Evolutionary conservation across 2,888 invertebrate species (phyloP).

Genomic region (Acrobasis repandana): DNA sequence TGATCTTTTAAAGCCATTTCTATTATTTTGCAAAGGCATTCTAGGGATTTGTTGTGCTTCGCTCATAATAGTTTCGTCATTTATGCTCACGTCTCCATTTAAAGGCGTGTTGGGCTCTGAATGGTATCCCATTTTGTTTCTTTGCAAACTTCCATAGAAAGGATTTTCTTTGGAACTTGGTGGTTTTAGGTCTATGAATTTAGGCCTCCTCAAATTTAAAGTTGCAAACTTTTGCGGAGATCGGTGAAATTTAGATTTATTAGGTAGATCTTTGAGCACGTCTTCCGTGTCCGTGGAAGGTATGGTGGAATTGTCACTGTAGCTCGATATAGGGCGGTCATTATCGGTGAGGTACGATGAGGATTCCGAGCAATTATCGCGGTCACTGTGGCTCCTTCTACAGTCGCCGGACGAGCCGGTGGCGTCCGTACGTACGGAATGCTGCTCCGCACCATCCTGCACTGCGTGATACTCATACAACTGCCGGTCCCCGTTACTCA

Average conservation of each 20-base stretch:
- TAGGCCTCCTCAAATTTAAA: constrained; percentile 72
- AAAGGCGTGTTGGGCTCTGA: constrained; percentile 79
- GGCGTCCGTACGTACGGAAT: constrained; percentile 73
- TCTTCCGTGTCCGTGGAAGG: constrained; percentile 79
- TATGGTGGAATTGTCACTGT: constrained; percentile 78
- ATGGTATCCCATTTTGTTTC: constrained; percentile 74
- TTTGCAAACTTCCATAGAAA: constrained; percentile 68
- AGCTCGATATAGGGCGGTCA: constrained; percentile 77
- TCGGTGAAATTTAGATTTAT: constrained; percentile 73
- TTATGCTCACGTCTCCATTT: constrained; percentile 57
- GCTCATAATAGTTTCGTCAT: constrained; percentile 62
- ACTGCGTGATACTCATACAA: constrained; percentile 64
- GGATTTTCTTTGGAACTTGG: constrained; percentile 57
- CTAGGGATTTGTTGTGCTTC: constrained; percentile 74
- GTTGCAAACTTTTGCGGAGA: constrained; percentile 80
- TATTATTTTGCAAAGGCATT: constrained; percentile 72
- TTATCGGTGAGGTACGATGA: constrained; percentile 78
- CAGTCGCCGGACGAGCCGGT: constrained; percentile 70
- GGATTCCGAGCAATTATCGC: constrained; percentile 79
- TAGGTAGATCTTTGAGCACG: constrained; percentile 75
- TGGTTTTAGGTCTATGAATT: constrained; percentile 72
- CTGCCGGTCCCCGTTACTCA: constrained; percentile 70
- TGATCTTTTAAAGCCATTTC: constrained; percentile 74
- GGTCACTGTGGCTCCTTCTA: constrained; percentile 75
- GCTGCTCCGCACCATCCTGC: constrained; percentile 71